Evolutionary conservation across 2,797 vertebrate genomes (phyloP).

Genomic region (Lutjanus argentimaculatus): DNA sequence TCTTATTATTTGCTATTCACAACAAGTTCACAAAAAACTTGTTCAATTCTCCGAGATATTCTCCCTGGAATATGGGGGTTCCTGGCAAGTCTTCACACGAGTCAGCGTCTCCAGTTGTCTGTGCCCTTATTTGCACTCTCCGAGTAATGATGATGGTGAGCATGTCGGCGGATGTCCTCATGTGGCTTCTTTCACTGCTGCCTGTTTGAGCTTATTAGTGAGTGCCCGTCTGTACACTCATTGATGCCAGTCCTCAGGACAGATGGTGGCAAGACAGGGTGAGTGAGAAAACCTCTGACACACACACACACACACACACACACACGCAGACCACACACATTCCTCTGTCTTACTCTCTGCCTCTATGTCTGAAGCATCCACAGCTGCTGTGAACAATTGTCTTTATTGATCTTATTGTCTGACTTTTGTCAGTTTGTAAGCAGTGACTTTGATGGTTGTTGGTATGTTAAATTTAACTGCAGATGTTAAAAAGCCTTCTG

Average conservation of each 20-base stretch:
- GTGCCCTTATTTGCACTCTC: slow-evolving; percentile 67
- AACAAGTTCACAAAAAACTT: background rate
- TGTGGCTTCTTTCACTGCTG: slow-evolving; percentile 70
- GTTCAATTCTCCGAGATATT: background rate
- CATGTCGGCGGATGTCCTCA: slow-evolving; percentile 74
- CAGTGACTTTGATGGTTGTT: background rate
- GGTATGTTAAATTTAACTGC: background rate
- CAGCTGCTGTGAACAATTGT: slow-evolving; percentile 33
- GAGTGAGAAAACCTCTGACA: slow-evolving; percentile 70
- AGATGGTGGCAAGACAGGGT: slow-evolving; percentile 76
- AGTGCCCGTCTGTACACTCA: slow-evolving; percentile 78
- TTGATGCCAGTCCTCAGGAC: slow-evolving; percentile 78
- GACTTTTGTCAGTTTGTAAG: background rate
- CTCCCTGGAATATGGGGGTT: slow-evolving; percentile 27
- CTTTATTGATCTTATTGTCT: slow-evolving; percentile 7
- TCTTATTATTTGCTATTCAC: background rate
- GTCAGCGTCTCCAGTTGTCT: slow-evolving; percentile 51
- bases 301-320: slow-evolving; percentile 12
- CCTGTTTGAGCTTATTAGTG: slow-evolving; percentile 80
- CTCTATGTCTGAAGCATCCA: slow-evolving; percentile 12
- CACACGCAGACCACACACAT: background rate
- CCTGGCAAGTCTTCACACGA: slow-evolving; percentile 55
- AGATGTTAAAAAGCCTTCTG: background rate
- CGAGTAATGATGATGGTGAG: slow-evolving; percentile 61
- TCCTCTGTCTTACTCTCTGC: background rate